Percentiles rank a stretch among this genome's conserved stretches.
Evolutionary conservation across 2,113 vertebrate genomes (phyloP).

Genomic region (Ploceus nigricollis): DNA sequence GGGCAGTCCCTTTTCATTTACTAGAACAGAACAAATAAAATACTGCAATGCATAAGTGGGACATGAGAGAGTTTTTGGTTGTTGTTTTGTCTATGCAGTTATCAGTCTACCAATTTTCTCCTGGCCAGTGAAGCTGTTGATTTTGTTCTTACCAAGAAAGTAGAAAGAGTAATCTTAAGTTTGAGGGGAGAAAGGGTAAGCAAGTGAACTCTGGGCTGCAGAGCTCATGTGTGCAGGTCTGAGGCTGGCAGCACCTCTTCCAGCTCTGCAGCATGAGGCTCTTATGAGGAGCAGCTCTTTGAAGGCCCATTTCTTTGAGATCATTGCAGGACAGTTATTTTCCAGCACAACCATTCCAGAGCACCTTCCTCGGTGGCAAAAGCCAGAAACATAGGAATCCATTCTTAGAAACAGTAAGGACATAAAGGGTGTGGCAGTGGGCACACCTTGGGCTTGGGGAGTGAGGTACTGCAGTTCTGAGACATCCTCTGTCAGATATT

Average conservation of each 20-base stretch:
- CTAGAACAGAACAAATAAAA: background rate
- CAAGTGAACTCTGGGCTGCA: background rate
- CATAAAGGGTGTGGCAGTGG: too few species aligned
- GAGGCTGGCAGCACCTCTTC: background rate
- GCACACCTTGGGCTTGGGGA: background rate
- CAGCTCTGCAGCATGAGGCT: background rate
- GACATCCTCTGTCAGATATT: background rate
- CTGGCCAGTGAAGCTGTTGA: background rate
- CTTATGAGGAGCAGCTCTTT: background rate
- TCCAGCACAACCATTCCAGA: background rate
- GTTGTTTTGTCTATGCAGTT: background rate
- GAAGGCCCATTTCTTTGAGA: background rate
- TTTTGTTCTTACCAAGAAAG: background rate
- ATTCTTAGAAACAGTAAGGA: background rate
- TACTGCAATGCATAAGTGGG: background rate
- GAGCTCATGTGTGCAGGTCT: background rate
- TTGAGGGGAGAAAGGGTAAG: background rate
- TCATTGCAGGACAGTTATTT: background rate
- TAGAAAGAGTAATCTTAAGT: background rate
- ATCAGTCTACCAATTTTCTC: background rate
- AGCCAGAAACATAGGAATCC: background rate
- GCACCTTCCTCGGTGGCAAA: accelerated
- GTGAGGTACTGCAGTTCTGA: background rate
- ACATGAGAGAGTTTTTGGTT: background rate
- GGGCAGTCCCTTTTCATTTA: background rate